Base-by-base conservation (phyloP, 2,113 vertebrate species). In the Butorides virescens region DNA sequence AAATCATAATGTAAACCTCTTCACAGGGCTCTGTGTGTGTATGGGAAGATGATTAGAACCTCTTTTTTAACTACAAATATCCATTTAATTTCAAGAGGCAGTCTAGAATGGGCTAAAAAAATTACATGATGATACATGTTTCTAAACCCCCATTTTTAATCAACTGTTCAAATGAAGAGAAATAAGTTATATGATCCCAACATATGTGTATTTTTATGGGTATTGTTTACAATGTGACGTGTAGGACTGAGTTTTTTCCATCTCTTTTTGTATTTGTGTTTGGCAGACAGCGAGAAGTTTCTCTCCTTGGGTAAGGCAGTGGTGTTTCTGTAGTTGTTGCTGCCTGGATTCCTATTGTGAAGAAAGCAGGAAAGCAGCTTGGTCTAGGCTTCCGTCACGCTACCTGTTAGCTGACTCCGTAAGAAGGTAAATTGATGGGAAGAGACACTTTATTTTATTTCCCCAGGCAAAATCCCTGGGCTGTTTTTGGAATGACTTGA, bases 401-500 rank as follows among this genome's bases (percentile, higher is more conserved):
- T 82, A 29, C 59, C 19, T 90, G 56, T 36, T 65, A 49, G 56
- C 16, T 52, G 55, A 72, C 53, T 82, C 56, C 0, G 0, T 29
- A 25, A 72, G 49, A 58, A 82, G 56, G 27, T 82, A 82, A 49
- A 16, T 36, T 67, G n/a, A 19, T 63, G 68, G 49, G 84, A 93
- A 65, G 87, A 93, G 58, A 49, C 2, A 13, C 36, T 77, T 74
- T 3, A 37, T 90, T 93, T 87, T 55, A 61, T 79, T 72, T 92
- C 93, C 67, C 16, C 37, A 44, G 78, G 82, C 74, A 72, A 78
- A 82, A 90, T 83, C 71, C 22, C 26, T n/a, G 0, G 2, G 46
- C 71, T 70, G 34, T 49, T 92, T 82, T n/a, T 53, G 59, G 55
- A 92, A 82, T 94, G 59, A n/a, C 67, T 70, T 26, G 63, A 86